Base-by-base conservation (phyloP, 2,113 vertebrate genomes). In the Desmodus rotundus region DNA sequence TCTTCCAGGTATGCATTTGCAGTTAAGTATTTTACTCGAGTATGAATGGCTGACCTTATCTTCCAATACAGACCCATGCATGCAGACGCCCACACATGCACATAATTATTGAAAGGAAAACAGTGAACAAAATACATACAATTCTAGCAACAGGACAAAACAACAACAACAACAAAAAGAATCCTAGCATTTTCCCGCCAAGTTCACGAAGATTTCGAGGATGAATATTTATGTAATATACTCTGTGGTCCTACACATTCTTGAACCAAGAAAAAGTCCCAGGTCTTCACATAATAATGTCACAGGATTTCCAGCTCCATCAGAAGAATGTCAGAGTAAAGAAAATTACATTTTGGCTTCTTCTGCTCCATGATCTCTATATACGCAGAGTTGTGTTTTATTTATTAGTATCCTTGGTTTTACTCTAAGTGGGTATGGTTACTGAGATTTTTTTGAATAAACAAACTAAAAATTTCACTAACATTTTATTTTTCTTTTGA, bases 11-110 rank as follows among this genome's bases (percentile, higher is more conserved):
- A 61, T n/a, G 16, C 15, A 28, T 20, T 31, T 86, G 73, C 43
- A 92, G 12, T 9, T 38, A 50, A 93, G 10, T 22, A 85, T 89
- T 94, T 96, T 89, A 92, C 86, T 72, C 94, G 15, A 65, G 31
- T 87, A 13, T 77, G n/a, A 17, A 81, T 88, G 77, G 6, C 1
- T 65, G 14, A 58, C 56, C n/a, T 77, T 74, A 20, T 38, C 82
- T 65, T 74, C 58, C 47, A 89, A n/a, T 24, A 52, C 26, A 36
- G 28, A 36, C 0, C 0, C 38, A 73, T 70, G 38, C 41, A 4
- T 22, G 54, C 31, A 47, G 7, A 56, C 5, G 36, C 41, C 73
- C 77, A 73, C 65, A 78, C 28, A 1, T 12, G 0, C 0, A 82
- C 0, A 0, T 67, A 56, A 41, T 70, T 81, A 65, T 50, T 81